These are phyloP conservation scores for Apamea monoglypha DNA, from an alignment of 2,888 invertebrate species.

Conservation along the genomic window DNA sequence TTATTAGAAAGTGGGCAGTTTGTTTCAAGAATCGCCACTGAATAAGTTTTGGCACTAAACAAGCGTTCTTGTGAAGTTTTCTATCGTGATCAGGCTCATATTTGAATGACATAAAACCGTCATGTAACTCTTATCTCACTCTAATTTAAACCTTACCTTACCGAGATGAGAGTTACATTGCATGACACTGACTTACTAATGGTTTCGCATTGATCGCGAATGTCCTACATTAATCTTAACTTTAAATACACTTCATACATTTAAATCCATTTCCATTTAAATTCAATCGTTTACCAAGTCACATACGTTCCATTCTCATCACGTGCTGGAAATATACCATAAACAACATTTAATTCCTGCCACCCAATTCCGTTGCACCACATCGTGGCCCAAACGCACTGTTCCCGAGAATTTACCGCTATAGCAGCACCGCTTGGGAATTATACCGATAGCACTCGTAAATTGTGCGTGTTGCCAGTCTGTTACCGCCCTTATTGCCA, in stretches of 20 bases:
- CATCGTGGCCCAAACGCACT: slow-evolving; percentile 33
- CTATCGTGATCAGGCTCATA: background rate
- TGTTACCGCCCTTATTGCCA: slow-evolving; percentile 24
- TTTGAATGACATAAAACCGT: background rate
- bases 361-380: slow-evolving; percentile 22
- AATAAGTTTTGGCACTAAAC: background rate
- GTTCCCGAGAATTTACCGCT: slow-evolving; percentile 36
- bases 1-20: background rate
- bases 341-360: slow-evolving; percentile 21
- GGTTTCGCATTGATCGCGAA: background rate
- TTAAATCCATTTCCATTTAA: background rate
- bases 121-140: background rate
- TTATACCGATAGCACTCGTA: slow-evolving; percentile 49
- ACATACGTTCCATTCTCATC: background rate
- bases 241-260: background rate
- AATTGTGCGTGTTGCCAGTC: slow-evolving; percentile 44
- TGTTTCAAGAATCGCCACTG: background rate
- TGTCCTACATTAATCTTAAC: background rate
- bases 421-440: slow-evolving; percentile 33
- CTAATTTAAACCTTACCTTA: background rate
- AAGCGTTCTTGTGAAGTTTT: background rate
- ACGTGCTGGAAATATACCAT: background rate
- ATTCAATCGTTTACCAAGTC: background rate
- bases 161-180: background rate
- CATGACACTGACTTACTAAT: background rate